Conservation (phyloP, 2,113 vertebrate species). For the Cyanistes caeruleus region DNA sequence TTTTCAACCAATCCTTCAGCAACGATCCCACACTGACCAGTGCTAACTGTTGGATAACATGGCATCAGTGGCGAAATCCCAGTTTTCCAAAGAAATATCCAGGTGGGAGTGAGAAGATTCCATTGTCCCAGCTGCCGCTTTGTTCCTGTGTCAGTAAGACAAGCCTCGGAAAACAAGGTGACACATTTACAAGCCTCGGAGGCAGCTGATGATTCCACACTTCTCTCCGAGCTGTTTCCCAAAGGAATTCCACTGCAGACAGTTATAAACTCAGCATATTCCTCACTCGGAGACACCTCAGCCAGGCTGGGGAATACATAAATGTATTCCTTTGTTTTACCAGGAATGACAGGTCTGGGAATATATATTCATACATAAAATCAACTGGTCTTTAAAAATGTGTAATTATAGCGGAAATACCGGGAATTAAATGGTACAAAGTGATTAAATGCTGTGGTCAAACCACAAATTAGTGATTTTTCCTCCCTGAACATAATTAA, state of each 20-base stretch:
- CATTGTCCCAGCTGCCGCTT: neutral
- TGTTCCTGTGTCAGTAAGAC: neutral
- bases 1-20: neutral
- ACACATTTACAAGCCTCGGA: neutral
- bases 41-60: accelerated
- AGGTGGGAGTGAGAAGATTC: neutral
- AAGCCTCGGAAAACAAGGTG: neutral
- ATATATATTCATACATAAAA: accelerated
- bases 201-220: neutral
- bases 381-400: accelerated
- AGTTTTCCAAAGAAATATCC: neutral
- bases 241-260: neutral
- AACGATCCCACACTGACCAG: accelerated
- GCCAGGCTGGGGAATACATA: neutral
- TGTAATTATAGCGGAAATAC: neutral
- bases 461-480: neutral
- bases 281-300: neutral
- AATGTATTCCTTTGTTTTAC: neutral
- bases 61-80: neutral
- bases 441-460: neutral
- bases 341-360: neutral
- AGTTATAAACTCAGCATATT: neutral
- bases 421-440: neutral
- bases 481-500: neutral
- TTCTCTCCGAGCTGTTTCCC: neutral